Percentiles rank a stretch among this genome's conserved stretches.
Evolutionary conservation across 2,113 vertebrate genomes (phyloP).

Genomic region (Empidonax traillii): DNA sequence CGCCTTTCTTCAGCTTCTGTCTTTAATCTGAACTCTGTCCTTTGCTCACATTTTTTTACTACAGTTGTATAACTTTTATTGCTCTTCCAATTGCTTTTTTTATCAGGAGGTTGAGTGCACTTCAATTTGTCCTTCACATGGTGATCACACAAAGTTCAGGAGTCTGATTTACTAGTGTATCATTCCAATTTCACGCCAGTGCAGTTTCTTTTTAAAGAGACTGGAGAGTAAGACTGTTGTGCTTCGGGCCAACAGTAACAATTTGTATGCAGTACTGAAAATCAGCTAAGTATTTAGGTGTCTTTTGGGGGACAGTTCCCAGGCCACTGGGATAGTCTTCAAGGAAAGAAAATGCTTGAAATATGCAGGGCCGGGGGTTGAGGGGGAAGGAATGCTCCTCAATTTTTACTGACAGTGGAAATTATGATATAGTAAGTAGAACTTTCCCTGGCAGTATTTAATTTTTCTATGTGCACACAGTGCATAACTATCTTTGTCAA

Average conservation of each 20-base stretch:
- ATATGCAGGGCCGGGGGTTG: neutral
- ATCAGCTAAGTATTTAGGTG: neutral
- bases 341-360: neutral
- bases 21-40: constrained; percentile 54
- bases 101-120: constrained; percentile 9
- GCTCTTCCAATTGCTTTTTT: constrained; percentile 8
- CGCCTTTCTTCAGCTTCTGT: neutral
- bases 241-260: neutral
- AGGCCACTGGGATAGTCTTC: neutral
- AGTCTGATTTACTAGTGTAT: neutral
- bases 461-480: neutral
- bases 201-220: neutral
- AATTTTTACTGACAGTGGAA: neutral
- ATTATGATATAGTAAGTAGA: neutral
- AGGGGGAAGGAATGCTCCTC: neutral
- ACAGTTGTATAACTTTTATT: constrained; percentile 26
- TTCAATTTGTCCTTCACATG: neutral
- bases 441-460: neutral
- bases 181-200: neutral
- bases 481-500: neutral
- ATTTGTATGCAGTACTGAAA: neutral
- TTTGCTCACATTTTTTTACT: constrained; percentile 12
- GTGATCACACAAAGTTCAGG: constrained; percentile 8
- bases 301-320: neutral
- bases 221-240: neutral